Base-by-base conservation (phyloP, 53 echinoderm and acorn worm species). In the Luidia sarsii region DNA sequence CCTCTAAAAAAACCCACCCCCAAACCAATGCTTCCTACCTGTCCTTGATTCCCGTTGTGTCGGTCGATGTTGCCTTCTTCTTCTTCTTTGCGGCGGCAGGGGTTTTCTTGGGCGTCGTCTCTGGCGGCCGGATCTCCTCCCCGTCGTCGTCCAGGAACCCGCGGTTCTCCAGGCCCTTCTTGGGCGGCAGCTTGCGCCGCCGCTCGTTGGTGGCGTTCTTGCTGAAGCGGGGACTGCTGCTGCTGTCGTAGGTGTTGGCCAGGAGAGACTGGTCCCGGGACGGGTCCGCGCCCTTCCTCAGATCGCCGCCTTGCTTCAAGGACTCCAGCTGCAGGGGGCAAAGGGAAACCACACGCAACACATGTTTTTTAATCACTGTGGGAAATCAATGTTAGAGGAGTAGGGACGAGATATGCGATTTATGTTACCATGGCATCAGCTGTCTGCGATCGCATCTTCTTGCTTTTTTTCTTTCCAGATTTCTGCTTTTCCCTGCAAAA, bases 151-250 rank as follows among this genome's bases (percentile, higher is more conserved):
- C 64, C 7, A 86, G 57, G 27, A 68, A 92, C 10, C 90, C 96
- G 36, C 71, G 75, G 34, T 92, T 90, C 55, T 82, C 79, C 16
- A 80, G 79, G 21, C 92, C 92, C 53, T 87, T 90, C 79, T 96
- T 96, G 18, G 96, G 88, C 10, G 90, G 92, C 32, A 90, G 88
- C 35, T 96, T 96, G 57, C 89, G 67, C n/a, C 95, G 66, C 48
- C 87, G 67, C 18, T 85, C 93, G 62, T 96, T 96, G 53, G 92
- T 96, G 37, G 79, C 75, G 80, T 96, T 96, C 80, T 96, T 96
- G 59, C 81, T 55, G 75, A 89, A 93, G n/a, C 96, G 68, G 10
- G 96, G 96, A 30, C 92, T 92, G 63, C 90, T 90, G 37, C 83
- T 61, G 32, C 71, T 90, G 61, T 96, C 85, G 82, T 93, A 96